Evolutionary conservation across 2,888 invertebrate species (phyloP), one percentile per base, ranked within the genome.

Genomic region (Parthenolecanium corni): DNA sequence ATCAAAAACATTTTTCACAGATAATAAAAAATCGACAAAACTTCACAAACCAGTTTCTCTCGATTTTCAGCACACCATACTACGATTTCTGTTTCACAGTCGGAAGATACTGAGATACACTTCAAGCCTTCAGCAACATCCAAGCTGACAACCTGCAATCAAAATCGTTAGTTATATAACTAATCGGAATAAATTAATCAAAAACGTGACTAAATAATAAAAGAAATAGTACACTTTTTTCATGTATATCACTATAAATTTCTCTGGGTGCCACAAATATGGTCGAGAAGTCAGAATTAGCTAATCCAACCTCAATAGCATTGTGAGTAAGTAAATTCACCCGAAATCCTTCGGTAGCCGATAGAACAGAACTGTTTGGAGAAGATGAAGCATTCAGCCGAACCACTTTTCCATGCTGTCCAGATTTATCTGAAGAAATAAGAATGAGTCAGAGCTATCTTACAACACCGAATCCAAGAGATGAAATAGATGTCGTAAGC

Each of bases 181-280:
- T 31, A 31, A 31, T 9, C 4, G 31, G 31, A 31, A 31, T 31
- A 31, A 31, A 31, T 31, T 31, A 31, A 31, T 9, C 9, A 31
- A n/a, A 9, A 9, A 9, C 31, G 31, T 31, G 9, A 31, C 4
- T 9, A 31, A 6, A 31, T 9, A 31, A 31, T 4, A 6, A 6
- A 31, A 31, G 9, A 31, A 31, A 31, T 31, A 6, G 71, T 69
- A 76, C 75, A 68, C 72, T 72, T 69, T 74, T 73, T 51, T 69
- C 66, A 62, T 73, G 72, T 52, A 72, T 70, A 36, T 56, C 64
- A 54, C 67, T 68, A 64, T 69, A 72, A 20, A 66, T 65, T 57
- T 67, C 68, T 20, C 65, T 66, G 3, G 73, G 71, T 25, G 72
- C 71, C 58, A 71, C 63, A 66, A 73, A 72, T 36, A 68, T 65